Evolutionary conservation across 1,140 invertebrate species (phyloP).

Genomic region (Zeugodacus cucurbitae): DNA sequence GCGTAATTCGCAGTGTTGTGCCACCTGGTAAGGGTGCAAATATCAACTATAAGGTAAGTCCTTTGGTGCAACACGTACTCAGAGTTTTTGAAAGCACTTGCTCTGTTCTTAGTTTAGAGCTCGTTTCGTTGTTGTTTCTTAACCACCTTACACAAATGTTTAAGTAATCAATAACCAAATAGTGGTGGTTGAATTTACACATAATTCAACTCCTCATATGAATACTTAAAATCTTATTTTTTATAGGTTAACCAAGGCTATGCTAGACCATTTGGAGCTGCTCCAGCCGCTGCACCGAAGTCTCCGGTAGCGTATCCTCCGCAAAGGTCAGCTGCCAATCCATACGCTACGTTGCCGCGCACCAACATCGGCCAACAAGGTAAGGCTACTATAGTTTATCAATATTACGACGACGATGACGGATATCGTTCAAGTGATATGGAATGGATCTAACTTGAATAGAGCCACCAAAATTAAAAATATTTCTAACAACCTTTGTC

Average conservation of each 20-base stretch:
- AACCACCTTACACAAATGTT: not conserved
- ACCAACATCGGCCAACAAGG: constrained; percentile 62
- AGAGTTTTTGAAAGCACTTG: not conserved
- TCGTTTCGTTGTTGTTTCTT: not conserved
- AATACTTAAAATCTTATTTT: not conserved
- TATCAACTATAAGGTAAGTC: constrained; percentile 60
- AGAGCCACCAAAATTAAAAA: not conserved
- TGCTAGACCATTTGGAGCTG: constrained; percentile 59
- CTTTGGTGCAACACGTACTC: not conserved
- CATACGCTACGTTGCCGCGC: constrained; percentile 63
- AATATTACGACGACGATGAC: constrained; percentile 50
- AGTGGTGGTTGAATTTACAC: not conserved
- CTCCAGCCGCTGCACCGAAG: constrained; percentile 58
- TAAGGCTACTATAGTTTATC: constrained; percentile 50
- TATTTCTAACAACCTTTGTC: not conserved
- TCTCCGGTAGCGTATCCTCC: constrained; percentile 45
- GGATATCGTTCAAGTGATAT: constrained; percentile 58
- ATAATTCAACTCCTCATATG: no score
- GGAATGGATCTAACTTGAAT: constrained; percentile 46
- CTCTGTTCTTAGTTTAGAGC: not conserved
- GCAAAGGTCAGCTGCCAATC: constrained; percentile 51
- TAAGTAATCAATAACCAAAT: no score
- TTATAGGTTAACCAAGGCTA: constrained; percentile 61
- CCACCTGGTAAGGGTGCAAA: constrained; percentile 61
- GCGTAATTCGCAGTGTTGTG: constrained; percentile 64